A percentile compares a stretch with the other conserved stretches of the same genome.
phyloP scores from a whole-genome alignment of 2,113 vertebrate species.

The Picathartes gymnocephalus region DNA sequence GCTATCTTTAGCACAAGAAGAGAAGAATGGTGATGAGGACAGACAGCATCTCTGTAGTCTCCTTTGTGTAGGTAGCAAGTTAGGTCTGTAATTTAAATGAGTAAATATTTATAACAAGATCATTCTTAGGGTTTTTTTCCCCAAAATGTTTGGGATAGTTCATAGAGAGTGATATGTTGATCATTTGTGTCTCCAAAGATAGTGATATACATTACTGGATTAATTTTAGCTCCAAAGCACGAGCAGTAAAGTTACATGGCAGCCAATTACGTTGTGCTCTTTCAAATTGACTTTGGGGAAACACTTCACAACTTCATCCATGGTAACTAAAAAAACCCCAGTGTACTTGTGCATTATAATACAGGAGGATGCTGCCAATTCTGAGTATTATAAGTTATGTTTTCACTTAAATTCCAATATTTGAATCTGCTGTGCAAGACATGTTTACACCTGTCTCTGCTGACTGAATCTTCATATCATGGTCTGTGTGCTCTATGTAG shows the following conservation, averaged over 20 bases:
- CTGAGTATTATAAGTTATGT: not conserved
- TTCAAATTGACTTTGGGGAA: not conserved
- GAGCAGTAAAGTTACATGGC: not conserved
- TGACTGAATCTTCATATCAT: rapidly evolving
- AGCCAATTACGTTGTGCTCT: rapidly evolving
- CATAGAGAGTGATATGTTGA: not conserved
- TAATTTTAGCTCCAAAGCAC: not conserved
- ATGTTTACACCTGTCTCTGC: rapidly evolving
- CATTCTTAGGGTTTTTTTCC: not conserved
- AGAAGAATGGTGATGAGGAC: conserved; percentile 4
- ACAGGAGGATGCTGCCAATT: not conserved
- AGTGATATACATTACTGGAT: not conserved
- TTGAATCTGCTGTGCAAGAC: not conserved
- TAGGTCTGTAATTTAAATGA: not conserved
- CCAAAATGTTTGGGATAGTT: not conserved
- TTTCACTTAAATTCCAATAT: not conserved
- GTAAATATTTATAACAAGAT: not conserved
- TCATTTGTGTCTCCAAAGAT: not conserved
- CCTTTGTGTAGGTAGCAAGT: not conserved
- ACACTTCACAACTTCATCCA: not conserved
- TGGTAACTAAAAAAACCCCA: rapidly evolving
- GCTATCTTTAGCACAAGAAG: conserved; percentile 43
- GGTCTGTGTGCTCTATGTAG: rapidly evolving
- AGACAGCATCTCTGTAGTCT: not conserved
- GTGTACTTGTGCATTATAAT: not conserved